Conservation (phyloP, 2,888 invertebrate species). For the Leptopilina myrica region DNA sequence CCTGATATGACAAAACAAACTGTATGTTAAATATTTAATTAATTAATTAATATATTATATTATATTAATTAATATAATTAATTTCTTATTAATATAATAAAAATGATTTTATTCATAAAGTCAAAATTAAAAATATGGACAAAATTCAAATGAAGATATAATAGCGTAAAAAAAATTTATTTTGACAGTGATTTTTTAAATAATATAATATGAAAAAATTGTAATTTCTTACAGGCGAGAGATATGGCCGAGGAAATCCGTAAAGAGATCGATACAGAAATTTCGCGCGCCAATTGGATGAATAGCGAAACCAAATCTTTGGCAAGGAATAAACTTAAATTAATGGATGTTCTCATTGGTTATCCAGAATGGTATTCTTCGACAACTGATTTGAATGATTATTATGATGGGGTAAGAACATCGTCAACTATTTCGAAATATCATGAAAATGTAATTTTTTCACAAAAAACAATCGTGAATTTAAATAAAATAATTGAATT, state of each 20-base stretch:
- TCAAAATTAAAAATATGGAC: too few relatives aligned
- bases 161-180: too few relatives aligned
- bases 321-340: conserved; percentile 2
- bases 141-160: too few relatives aligned
- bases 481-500: too few relatives aligned
- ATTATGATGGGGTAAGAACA: conserved; percentile 32
- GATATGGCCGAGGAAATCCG: conserved; percentile 29
- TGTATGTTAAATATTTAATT: background rate
- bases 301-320: conserved; percentile 30
- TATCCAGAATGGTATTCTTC: conserved; percentile 32
- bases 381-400: background rate
- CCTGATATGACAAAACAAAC: conserved; percentile 22
- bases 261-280: conserved; percentile 38
- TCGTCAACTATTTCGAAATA: background rate
- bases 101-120: too few relatives aligned
- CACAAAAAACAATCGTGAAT: too few relatives aligned
- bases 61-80: too few relatives aligned
- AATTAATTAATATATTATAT: background rate
- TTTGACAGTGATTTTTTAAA: too few relatives aligned
- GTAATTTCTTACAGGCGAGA: conserved; percentile 1
- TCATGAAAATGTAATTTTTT: background rate
- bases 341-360: conserved; percentile 36
- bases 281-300: conserved; percentile 10
- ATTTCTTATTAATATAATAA: background rate
- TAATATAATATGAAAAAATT: too few relatives aligned